Percentiles rank a stretch among this genome's conserved stretches.
These are phyloP conservation scores for Prunella strophiata DNA, from an alignment of 2,797 vertebrate species.

Conservation along the genomic window DNA sequence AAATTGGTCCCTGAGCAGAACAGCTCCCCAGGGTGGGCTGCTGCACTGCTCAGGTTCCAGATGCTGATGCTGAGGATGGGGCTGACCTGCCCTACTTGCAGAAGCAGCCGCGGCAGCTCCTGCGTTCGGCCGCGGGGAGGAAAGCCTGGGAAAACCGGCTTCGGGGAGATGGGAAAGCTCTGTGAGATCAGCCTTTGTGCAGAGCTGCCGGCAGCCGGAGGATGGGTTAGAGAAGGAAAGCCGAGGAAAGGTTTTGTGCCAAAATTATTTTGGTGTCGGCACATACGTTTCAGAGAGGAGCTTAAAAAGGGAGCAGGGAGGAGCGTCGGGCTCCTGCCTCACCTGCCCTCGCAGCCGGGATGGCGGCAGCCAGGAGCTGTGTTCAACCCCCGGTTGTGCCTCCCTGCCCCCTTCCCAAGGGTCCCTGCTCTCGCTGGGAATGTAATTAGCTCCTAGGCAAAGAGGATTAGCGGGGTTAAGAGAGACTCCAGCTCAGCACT, in stretches of 20 bases:
- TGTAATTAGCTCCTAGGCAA: slow-evolving; percentile 32
- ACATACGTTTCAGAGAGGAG: background rate
- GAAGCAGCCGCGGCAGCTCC: background rate
- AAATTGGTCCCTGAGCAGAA: background rate
- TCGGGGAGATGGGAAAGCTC: background rate
- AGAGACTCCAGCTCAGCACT: background rate
- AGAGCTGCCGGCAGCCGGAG: background rate
- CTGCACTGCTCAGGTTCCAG: background rate
- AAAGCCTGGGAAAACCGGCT: background rate
- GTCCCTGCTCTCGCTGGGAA: background rate
- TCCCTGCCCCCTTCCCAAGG: background rate
- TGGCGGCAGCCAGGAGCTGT: accelerated
- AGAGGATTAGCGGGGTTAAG: slow-evolving; percentile 49
- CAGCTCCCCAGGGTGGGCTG: background rate
- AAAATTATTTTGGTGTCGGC: background rate
- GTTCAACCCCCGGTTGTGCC: accelerated
- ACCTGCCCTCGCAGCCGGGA: background rate
- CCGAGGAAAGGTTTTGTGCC: background rate
- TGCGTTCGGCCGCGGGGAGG: background rate
- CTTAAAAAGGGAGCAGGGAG: background rate
- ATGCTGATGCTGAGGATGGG: background rate
- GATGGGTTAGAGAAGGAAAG: background rate
- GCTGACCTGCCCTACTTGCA: slow-evolving; percentile 33
- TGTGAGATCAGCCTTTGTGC: background rate
- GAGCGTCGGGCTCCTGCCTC: background rate